Evolutionary conservation across 1,140 invertebrate genomes (phyloP), one percentile per base, ranked within the genome.

Genomic region (Psilanteris sp.): DNA sequence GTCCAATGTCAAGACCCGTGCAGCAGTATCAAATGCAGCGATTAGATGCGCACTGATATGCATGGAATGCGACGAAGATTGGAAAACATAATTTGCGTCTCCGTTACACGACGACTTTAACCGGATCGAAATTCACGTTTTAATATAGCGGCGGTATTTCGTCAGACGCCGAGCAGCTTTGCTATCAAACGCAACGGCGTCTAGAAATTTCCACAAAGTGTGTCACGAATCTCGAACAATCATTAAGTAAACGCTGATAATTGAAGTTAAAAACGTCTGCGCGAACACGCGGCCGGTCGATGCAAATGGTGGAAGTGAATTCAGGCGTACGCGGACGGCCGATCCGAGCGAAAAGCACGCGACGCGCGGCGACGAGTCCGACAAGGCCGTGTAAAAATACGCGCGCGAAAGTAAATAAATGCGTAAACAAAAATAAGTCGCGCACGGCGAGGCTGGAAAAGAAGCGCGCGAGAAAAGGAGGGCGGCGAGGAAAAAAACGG

Each of bases 201-300:
- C 41, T 48, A 67, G 41, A 55, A 67, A 54, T 68, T 57, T 68
- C 50, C 52, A 68, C 50, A 48, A 68, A 26, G 20, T 57, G 32
- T 68, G 64, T 57, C 64, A 68, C 31, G 15, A 57, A 34, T 48
- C 6, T 22, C 43, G 31, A 57, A 67, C 50, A 48, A 57, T 67
- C 62, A 55, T 57, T 67, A 55, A 67, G 62, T 55, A 55, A 67
- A 55, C 32, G 29, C 22, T 57, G 62, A 67, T 67, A 67, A 67
- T 55, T 57, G 62, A 57, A 36, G 31, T 34, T 22, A 34, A 66
- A 54, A 57, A 36, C n/a, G 62, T 36, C 14, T 3, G 26, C 46
- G 13, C 22, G 13, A 43, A 14, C 37, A 32, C 1, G 3, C 16
- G 9, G n/a, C 11, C 7, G 39, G 24, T 43, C 27, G 6, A 36